A percentile compares a stretch with the other conserved stretches of the same genome.
phyloP scores from a whole-genome alignment of 2,888 invertebrate species.

The Drosophila mimetica region DNA sequence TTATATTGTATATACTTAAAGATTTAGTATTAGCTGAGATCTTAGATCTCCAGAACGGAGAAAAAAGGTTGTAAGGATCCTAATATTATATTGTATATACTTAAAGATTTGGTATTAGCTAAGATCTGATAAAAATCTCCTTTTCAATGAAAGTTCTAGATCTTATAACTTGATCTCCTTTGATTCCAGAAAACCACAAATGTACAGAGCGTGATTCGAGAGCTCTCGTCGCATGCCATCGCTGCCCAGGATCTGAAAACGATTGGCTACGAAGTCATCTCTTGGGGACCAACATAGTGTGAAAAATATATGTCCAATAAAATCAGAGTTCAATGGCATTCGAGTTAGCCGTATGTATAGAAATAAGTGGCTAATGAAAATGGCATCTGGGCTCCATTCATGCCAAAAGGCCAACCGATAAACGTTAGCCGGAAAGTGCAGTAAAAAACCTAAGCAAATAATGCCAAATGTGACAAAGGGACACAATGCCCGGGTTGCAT shows the following conservation, averaged over 20 bases:
- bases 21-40: too few species aligned
- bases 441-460: conserved; percentile 33
- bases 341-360: neutral
- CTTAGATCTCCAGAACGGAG: too few species aligned
- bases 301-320: conserved; percentile 6
- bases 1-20: neutral
- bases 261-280: conserved; percentile 73
- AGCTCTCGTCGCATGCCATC: conserved; percentile 61
- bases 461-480: conserved; percentile 35
- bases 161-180: neutral
- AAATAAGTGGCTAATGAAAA: conserved; percentile 35
- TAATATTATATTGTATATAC: neutral
- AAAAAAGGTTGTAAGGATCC: neutral
- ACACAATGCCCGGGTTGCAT: conserved; percentile 37
- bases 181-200: conserved; percentile 57
- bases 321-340: neutral
- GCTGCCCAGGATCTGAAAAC: conserved; percentile 65
- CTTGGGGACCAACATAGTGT: conserved; percentile 72
- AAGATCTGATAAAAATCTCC: too few species aligned
- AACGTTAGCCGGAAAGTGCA: conserved; percentile 33
- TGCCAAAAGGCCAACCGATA: conserved; percentile 27
- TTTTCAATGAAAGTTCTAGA: too few species aligned
- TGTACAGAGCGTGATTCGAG: conserved; percentile 57
- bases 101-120: too few species aligned
- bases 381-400: conserved; percentile 19